Base-by-base conservation (phyloP, 2,888 invertebrate genomes). In the Parelbella ahira region DNA sequence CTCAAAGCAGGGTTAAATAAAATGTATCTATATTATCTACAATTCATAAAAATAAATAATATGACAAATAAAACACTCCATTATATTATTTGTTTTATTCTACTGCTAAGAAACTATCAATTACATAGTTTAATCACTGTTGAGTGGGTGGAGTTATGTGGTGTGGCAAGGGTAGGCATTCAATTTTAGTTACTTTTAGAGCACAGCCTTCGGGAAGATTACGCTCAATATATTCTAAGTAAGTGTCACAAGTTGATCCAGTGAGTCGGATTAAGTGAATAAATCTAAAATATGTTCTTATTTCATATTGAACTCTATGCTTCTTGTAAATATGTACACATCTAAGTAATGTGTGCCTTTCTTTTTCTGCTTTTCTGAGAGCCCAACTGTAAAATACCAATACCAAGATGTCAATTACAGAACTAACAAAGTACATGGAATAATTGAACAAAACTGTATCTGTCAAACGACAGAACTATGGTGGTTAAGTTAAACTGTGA, bases 181-280 rank as follows among this genome's bases (percentile, higher is more conserved):
- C 91, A 5, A 94, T 91, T 88, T 93, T 95, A 1, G 95, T 94
- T 1, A 94, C 93, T 88, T 97, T 97, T 74, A 99, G 90, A 2
- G 96, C 96, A 50, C 99, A 95, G 21, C 99, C 99, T 89, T 99
- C 99, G 0, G 99, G 99, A 38, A 99, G 89, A 88, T 99, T 99
- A 58, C 99, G 89, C 75, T 99, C 93, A 44, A 98, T 91, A 71
- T 99, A 99, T 83, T 99, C 99, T 37, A 99, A 80, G 69, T 95
- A 95, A 4, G 99, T 98, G 53, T 96, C 96, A 30, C 97, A 93
- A 5, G 99, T 99, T 2, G 98, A 98, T 0, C 97, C 97, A 0
- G 99, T 99, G 5, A 99, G 68, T 59, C 93, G 90, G 58, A 93
- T 91, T 13, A 97, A 91, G 59, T 94, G 92, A 63, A 98, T 88